phyloP scores from a whole-genome alignment of 2,797 vertebrate genomes.

The Carduelis carduelis region DNA sequence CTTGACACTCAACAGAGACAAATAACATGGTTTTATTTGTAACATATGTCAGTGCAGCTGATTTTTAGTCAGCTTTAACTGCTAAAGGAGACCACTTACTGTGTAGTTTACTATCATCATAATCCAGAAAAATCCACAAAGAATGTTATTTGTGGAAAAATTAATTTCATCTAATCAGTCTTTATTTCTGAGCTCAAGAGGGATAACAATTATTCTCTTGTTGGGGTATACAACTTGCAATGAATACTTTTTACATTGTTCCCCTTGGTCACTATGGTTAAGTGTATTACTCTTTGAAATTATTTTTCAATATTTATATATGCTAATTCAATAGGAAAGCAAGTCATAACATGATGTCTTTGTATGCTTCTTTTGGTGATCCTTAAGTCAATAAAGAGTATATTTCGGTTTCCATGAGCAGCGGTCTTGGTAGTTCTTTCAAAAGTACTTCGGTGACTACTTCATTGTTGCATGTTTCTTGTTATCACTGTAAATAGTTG shows the following conservation, averaged over 20 bases:
- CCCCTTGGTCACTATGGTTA: accelerated
- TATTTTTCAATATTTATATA: background rate
- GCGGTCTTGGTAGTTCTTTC: background rate
- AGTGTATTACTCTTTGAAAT: background rate
- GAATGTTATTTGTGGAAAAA: background rate
- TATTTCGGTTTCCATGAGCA: background rate
- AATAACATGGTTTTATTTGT: background rate
- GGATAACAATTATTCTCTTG: background rate
- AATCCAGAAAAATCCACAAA: background rate
- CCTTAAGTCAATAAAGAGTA: background rate
- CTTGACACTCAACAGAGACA: background rate
- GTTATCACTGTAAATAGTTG: background rate
- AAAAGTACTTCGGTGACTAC: background rate
- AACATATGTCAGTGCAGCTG: background rate
- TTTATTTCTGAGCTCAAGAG: background rate
- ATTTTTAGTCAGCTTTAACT: background rate
- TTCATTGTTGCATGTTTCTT: background rate
- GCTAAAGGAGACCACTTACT: background rate
- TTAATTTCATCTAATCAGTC: background rate
- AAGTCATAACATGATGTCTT: background rate
- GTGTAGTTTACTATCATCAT: background rate
- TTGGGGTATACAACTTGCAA: background rate
- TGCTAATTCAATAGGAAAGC: background rate
- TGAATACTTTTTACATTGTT: background rate
- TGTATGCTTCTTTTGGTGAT: background rate